Evolutionary conservation across 2,888 invertebrate species (phyloP), one percentile per base, ranked within the genome.

Genomic region (Drosophila tanythrix): DNA sequence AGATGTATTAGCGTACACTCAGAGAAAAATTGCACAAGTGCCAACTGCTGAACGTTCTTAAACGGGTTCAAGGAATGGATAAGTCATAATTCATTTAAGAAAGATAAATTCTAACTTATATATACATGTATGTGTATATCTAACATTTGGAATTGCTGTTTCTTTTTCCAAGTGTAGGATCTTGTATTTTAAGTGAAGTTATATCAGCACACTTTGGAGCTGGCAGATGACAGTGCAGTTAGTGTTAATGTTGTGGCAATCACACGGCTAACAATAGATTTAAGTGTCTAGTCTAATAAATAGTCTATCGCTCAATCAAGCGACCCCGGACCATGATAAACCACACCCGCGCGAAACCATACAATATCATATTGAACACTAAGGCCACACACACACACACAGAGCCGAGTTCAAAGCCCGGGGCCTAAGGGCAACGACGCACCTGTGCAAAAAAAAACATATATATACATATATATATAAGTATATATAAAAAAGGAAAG

Each of bases 321-420:
- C 81, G 70, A 25, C 40, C 61, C 11, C 48, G 33, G 18, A 2
- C 46, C 63, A 70, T 62, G 62, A 50, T 43, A 48, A 82, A 69
- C 82, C 82, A 82, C 85, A 84, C 53, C 74, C 55, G 74, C 53
- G 33, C 21, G 13, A 46, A 38, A n/a, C 35, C 35, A 35, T 35
- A 57, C 61, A 74, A 74, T 58, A 57, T 63, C 69, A 67, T 67
- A 81, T 43, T 31, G 31, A 83, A 77, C 70, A 70, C 72, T 85
- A 88, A 84, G 84, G 90, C 72, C 90, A 72, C 58, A 36, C 40
- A 48, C 29, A 63, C 36, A 38, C 18, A 15, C 58, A 36, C 38
- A 51, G 38, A 64, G 46, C 48, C 35, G 67, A 76, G 83, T 83
- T 83, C 89, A 90, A 81, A 75, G 89, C 78, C 87, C 90, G 21